Conservation (phyloP, 2,113 vertebrate species). For the Deroptyus accipitrinus region DNA sequence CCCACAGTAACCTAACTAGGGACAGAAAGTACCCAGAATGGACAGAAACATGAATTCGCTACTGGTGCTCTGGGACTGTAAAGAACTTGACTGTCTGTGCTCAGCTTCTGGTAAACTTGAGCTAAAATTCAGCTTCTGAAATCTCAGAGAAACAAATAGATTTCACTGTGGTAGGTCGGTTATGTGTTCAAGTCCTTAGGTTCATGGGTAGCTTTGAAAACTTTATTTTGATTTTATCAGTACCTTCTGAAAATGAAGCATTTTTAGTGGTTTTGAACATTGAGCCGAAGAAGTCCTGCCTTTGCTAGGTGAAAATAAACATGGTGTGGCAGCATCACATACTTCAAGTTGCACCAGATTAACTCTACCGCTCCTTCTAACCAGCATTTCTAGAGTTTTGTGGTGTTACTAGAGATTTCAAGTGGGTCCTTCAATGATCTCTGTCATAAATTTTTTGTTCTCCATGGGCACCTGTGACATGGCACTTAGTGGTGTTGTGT, state of each 20-base stretch:
- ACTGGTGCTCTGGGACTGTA: background rate
- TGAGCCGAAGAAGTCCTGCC: background rate
- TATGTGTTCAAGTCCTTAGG: background rate
- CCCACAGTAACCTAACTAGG: background rate
- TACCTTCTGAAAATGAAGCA: rapidly evolving
- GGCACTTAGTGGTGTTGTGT: background rate
- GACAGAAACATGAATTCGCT: background rate
- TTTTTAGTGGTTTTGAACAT: background rate
- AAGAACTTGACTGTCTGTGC: background rate
- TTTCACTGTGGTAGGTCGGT: background rate
- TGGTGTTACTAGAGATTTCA: background rate
- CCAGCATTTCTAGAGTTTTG: background rate
- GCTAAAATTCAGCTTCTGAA: background rate
- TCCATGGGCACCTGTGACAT: background rate
- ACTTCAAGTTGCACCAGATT: background rate
- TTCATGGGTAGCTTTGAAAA: background rate
- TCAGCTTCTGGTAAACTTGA: background rate
- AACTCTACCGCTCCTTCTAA: background rate
- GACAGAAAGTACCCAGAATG: background rate
- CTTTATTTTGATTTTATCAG: background rate
- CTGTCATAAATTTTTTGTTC: background rate
- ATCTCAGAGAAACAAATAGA: background rate
- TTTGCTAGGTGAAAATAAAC: background rate
- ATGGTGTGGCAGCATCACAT: background rate
- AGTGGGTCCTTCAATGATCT: background rate